Evolutionary conservation across 2,797 vertebrate genomes (phyloP).

Genomic region (Mastacembelus armatus): DNA sequence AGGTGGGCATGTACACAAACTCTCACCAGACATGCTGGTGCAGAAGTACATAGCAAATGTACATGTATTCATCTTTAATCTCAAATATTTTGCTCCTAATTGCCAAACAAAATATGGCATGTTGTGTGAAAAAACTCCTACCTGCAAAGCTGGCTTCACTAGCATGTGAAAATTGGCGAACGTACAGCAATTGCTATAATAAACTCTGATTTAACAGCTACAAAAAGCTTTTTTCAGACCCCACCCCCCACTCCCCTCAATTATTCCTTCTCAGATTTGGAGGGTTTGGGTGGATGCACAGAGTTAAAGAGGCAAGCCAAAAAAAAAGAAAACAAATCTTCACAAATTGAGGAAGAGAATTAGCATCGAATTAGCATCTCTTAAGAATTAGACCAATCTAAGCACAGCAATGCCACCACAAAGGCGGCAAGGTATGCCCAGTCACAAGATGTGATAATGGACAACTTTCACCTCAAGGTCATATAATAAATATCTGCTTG

Average conservation of each 20-base stretch:
- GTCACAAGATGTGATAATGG: constrained; percentile 63
- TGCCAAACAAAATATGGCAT: constrained; percentile 3
- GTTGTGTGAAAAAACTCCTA: constrained; percentile 1
- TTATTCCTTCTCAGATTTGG: constrained; percentile 27
- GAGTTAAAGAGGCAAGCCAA: constrained; percentile 35
- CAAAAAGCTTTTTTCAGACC: constrained; percentile 9
- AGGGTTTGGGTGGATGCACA: constrained; percentile 6
- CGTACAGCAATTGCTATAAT: constrained; percentile 1
- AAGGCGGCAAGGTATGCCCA: constrained; percentile 37
- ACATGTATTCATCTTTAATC: background rate
- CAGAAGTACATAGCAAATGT: too few species aligned
- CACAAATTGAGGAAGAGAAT: constrained; percentile 27
- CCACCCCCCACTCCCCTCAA: background rate
- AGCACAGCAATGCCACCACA: constrained; percentile 52
- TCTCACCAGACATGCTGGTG: background rate
- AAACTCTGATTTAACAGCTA: constrained; percentile 39
- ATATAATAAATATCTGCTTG: constrained; percentile 74
- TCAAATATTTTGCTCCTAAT: constrained; percentile 4
- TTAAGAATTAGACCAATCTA: constrained; percentile 69
- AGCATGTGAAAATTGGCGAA: constrained; percentile 34
- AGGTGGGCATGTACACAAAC: constrained; percentile 1
- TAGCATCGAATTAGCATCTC: constrained; percentile 69
- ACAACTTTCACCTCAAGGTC: constrained; percentile 67
- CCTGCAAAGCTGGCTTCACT: background rate
- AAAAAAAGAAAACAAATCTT: background rate